Conservation (phyloP, 1,140 invertebrate genomes). For the Drosophila burlai region DNA sequence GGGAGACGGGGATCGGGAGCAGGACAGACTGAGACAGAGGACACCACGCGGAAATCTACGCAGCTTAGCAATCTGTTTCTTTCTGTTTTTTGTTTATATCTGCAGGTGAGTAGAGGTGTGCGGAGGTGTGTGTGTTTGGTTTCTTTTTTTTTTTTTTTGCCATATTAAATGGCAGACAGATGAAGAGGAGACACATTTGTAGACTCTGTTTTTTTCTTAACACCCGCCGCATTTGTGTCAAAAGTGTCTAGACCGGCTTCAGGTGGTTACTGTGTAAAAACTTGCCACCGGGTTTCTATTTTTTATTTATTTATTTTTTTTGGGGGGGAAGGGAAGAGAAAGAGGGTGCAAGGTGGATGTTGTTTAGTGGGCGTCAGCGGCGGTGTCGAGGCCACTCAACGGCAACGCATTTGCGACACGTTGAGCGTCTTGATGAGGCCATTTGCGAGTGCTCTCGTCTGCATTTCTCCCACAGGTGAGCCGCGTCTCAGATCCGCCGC, state of each 20-base stretch:
- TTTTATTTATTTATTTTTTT: conserved; percentile 25
- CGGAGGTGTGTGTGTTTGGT: conserved; percentile 13
- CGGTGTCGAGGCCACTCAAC: conserved; percentile 54
- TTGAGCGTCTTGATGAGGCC: conserved; percentile 70
- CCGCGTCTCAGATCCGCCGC: conserved; percentile 28
- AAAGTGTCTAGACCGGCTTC: conserved; percentile 76
- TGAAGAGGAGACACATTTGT: conserved; percentile 48
- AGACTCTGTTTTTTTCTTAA: conserved; percentile 54
- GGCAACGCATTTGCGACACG: conserved; percentile 66
- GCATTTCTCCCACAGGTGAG: conserved; percentile 14
- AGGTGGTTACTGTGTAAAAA: conserved; percentile 47
- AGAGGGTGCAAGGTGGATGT: conserved; percentile 26
- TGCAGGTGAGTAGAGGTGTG: conserved; percentile 11
- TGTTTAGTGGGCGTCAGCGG: conserved; percentile 10
- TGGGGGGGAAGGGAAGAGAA: neutral
- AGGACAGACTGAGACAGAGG: conserved; percentile 29
- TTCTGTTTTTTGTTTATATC: conserved; percentile 47
- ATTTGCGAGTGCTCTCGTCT: conserved; percentile 46
- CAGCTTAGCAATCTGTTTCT: conserved; percentile 77
- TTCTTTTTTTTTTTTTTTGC: conserved; percentile 20
- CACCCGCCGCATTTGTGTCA: conserved; percentile 76
- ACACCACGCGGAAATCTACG: conserved; percentile 74
- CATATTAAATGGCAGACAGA: conserved; percentile 71
- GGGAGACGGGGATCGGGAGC: neutral
- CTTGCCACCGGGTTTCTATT: conserved; percentile 34